Conservation (phyloP, 2,113 vertebrate genomes). For the Bolborhynchus lineola region DNA sequence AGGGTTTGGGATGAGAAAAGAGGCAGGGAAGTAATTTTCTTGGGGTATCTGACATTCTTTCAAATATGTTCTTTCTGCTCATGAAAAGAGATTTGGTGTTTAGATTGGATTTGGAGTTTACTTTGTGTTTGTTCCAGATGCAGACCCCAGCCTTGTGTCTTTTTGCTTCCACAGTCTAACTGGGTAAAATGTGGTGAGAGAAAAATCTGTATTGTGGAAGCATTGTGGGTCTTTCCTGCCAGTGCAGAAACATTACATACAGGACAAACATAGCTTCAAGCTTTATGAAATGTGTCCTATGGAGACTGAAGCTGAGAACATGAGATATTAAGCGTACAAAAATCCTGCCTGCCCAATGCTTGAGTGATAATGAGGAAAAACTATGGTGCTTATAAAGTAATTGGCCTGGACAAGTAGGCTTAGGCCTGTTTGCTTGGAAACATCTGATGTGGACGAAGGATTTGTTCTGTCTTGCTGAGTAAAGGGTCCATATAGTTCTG, state of each 20-base stretch:
- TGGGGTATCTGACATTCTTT: slow-evolving; percentile 25
- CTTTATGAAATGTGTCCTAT: not conserved
- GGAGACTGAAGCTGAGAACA: not conserved
- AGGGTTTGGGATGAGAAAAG: slow-evolving; percentile 12
- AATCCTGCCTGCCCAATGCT: not conserved
- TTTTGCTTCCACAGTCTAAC: not conserved
- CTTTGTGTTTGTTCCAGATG: not conserved
- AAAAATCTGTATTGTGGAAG: not conserved
- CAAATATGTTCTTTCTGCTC: not conserved
- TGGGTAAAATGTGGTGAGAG: not conserved
- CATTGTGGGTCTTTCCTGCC: not conserved
- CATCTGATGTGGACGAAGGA: not conserved
- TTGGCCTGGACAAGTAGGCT: not conserved
- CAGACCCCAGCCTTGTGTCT: not conserved
- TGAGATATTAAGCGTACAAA: not conserved
- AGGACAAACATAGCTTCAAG: not conserved
- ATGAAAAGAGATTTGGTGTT: not conserved
- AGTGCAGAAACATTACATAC: not conserved
- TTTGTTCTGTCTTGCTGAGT: not conserved
- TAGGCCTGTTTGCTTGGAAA: not conserved
- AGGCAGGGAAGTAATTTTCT: slow-evolving; percentile 11
- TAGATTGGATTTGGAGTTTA: not conserved
- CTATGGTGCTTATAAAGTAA: not conserved
- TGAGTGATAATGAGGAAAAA: not conserved
- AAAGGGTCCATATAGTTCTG: rapidly evolving